phyloP scores from a whole-genome alignment of 2,113 vertebrate species.

The Lophochroa leadbeateri region DNA sequence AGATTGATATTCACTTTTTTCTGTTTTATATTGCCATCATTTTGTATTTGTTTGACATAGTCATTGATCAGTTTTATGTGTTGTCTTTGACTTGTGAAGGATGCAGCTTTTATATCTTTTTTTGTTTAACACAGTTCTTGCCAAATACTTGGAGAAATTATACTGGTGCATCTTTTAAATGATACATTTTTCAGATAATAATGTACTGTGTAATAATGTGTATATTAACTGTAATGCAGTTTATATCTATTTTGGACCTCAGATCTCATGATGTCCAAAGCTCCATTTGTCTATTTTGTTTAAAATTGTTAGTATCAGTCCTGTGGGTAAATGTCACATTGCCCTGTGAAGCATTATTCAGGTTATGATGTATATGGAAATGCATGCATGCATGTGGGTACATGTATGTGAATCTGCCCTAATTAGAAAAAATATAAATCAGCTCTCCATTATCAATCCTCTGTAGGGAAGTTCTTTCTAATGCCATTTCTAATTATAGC shows the following conservation, averaged over 20 bases:
- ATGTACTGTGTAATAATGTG: neutral
- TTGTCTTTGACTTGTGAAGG: neutral
- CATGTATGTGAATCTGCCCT: neutral
- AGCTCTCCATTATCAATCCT: neutral
- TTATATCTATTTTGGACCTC: neutral
- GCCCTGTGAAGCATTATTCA: neutral
- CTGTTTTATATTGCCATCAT: neutral
- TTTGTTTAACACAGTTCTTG: neutral
- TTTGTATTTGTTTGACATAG: neutral
- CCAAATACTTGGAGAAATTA: neutral
- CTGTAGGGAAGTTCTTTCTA: neutral
- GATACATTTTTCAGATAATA: neutral
- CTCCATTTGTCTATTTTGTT: neutral
- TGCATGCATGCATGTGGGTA: neutral
- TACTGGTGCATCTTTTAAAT: neutral
- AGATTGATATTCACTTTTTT: neutral
- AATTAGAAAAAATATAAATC: neutral
- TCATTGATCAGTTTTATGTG: neutral
- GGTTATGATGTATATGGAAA: neutral
- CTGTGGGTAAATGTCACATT: neutral
- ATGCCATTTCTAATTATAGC: accelerated
- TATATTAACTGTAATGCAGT: neutral
- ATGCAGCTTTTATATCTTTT: neutral
- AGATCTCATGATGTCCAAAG: neutral
- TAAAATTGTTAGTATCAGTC: neutral